These are phyloP conservation scores for Engystomops pustulosus DNA, from an alignment of 2,113 vertebrate species.

Conservation along the genomic window DNA sequence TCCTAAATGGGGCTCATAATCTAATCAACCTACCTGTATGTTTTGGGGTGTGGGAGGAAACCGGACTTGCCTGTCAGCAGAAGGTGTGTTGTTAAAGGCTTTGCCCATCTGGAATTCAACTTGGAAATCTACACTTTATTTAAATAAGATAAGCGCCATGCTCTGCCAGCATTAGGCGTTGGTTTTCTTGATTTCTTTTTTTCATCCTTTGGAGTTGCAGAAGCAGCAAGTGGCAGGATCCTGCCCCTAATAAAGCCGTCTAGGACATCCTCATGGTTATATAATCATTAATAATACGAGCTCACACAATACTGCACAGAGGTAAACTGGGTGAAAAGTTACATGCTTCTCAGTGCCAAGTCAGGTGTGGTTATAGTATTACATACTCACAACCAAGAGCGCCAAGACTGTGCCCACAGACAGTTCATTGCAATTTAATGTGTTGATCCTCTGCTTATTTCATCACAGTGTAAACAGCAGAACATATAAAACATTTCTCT, in stretches of 20 bases:
- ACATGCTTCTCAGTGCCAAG: background rate
- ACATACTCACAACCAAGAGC: background rate
- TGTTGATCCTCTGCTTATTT: background rate
- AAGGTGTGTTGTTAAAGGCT: too few relatives aligned
- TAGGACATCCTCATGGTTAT: background rate
- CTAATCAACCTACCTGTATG: too few relatives aligned
- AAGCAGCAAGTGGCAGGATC: too few relatives aligned
- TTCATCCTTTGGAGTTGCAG: too few relatives aligned
- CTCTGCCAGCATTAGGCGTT: too few relatives aligned
- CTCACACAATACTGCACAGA: background rate
- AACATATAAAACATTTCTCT: background rate
- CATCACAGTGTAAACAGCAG: background rate
- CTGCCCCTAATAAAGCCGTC: background rate
- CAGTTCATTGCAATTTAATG: background rate
- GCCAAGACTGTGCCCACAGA: background rate
- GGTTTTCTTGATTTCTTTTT: too few relatives aligned
- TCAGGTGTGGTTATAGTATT: background rate
- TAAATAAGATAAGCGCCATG: too few relatives aligned
- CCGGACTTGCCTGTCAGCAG: too few relatives aligned
- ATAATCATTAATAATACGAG: background rate
- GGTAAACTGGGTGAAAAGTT: conserved; percentile 22
- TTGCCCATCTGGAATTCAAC: too few relatives aligned
- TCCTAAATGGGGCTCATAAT: too few relatives aligned
- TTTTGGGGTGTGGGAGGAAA: too few relatives aligned
- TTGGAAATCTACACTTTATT: too few relatives aligned